These are phyloP conservation scores for Ochlodes sylvanus DNA, from an alignment of 2,888 invertebrate genomes.

Conservation along the genomic window DNA sequence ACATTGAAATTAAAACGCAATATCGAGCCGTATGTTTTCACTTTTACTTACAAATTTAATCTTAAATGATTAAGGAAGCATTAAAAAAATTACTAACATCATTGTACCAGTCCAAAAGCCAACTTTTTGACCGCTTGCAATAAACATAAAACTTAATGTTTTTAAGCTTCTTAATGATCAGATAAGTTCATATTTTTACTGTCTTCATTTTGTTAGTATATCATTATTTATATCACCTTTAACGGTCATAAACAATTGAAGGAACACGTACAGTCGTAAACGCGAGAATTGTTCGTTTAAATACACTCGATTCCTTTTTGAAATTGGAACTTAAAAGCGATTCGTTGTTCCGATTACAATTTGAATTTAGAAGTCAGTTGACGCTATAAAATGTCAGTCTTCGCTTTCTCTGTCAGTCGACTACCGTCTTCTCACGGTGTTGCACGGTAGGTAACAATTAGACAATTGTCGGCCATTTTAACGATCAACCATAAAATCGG, in stretches of 20 bases:
- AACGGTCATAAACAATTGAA: slow-evolving; percentile 22
- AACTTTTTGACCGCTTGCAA: background rate
- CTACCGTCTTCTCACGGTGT: slow-evolving; percentile 78
- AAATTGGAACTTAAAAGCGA: slow-evolving; percentile 72
- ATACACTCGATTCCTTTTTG: slow-evolving; percentile 15
- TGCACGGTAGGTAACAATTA: slow-evolving; percentile 80
- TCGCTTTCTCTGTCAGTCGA: slow-evolving; percentile 78
- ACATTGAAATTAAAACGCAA: background rate
- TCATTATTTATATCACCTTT: slow-evolving; percentile 27
- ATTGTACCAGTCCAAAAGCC: background rate
- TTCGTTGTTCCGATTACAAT: slow-evolving; percentile 73
- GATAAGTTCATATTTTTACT: slow-evolving; percentile 31
- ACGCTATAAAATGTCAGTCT: slow-evolving; percentile 70
- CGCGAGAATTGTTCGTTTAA: background rate
- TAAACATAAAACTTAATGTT: slow-evolving; percentile 16
- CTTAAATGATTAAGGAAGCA: slow-evolving; percentile 15
- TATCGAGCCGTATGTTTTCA: background rate
- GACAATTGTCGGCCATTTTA: slow-evolving; percentile 84
- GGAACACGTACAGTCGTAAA: background rate
- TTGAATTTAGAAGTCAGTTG: slow-evolving; percentile 71
- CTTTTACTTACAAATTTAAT: background rate
- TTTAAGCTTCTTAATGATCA: slow-evolving; percentile 30
- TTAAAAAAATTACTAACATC: slow-evolving; percentile 3
- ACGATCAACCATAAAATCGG: slow-evolving; percentile 81
- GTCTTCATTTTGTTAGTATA: slow-evolving; percentile 13